Conservation (phyloP, 2,888 invertebrate species). For the Andrena flavipes region DNA sequence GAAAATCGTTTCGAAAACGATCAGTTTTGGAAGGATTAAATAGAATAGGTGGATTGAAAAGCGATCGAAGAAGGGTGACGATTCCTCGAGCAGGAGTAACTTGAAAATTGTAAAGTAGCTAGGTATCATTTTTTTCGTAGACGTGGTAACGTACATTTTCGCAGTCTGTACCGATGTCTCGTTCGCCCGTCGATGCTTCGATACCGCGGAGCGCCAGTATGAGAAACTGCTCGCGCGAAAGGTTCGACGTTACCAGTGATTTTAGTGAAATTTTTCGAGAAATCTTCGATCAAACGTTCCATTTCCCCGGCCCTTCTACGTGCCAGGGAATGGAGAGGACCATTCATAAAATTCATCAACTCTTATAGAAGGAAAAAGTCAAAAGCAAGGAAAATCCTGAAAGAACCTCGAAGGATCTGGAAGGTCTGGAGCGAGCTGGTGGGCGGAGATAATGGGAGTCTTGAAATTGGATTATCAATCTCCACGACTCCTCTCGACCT, state of each 20-base stretch:
- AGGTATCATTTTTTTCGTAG: no score
- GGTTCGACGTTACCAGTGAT: constrained; percentile 6
- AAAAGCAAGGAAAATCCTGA: constrained; percentile 66
- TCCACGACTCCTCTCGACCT: constrained; percentile 64
- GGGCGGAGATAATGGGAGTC: constrained; percentile 74
- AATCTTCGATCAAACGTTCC: constrained; percentile 46
- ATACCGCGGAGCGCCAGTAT: not conserved
- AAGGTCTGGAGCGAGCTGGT: constrained; percentile 69
- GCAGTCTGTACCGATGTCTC: not conserved
- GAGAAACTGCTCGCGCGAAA: not conserved
- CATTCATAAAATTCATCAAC: constrained; percentile 65
- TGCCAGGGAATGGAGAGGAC: constrained; percentile 40
- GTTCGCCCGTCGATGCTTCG: not conserved
- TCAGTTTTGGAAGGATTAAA: no score
- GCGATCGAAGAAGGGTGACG: not conserved
- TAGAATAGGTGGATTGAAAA: not conserved
- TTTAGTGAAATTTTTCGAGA: constrained; percentile 28
- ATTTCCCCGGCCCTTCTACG: constrained; percentile 31
- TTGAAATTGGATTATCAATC: constrained; percentile 76
- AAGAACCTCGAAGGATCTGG: constrained; percentile 64
- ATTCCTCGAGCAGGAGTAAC: not conserved
- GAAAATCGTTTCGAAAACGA: not conserved
- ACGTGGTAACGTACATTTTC: not conserved
- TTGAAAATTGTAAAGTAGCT: not conserved
- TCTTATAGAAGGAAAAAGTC: constrained; percentile 59